Evolutionary conservation across 1,140 invertebrate genomes (phyloP).

Genomic region (Danaus plexippus): DNA sequence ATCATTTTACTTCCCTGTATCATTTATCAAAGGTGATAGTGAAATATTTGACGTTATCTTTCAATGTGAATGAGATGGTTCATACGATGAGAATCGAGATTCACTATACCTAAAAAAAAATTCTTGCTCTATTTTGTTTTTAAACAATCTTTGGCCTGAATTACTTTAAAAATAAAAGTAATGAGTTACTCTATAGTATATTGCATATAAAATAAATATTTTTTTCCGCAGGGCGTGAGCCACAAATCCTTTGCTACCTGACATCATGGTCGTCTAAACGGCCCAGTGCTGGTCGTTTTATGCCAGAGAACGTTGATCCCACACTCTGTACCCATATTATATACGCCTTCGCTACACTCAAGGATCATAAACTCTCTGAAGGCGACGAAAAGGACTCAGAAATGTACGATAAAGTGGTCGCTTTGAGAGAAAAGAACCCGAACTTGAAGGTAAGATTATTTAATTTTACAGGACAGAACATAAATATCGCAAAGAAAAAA

Average conservation of each 20-base stretch:
- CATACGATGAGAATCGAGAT: no score
- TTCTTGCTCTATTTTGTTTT: no score
- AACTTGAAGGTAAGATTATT: constrained; percentile 80
- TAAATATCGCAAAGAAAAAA: no score
- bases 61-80: no score
- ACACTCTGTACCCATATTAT: constrained; percentile 93
- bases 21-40: no score
- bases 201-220: neutral
- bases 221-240: constrained; percentile 77
- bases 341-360: constrained; percentile 92
- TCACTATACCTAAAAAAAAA: no score
- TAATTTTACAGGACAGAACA: neutral
- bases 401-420: constrained; percentile 87
- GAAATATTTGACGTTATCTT: no score
- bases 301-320: constrained; percentile 89
- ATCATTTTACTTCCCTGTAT: no score
- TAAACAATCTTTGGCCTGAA: no score
- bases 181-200: neutral
- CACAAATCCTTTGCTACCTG: constrained; percentile 93
- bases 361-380: constrained; percentile 85
- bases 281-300: constrained; percentile 87
- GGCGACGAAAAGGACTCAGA: constrained; percentile 85
- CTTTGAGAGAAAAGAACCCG: constrained; percentile 90
- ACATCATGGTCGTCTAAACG: constrained; percentile 95
- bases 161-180: no score